Base-by-base conservation (phyloP, 2,888 invertebrate genomes). In the Acanthococcus lagerstroemiae region DNA sequence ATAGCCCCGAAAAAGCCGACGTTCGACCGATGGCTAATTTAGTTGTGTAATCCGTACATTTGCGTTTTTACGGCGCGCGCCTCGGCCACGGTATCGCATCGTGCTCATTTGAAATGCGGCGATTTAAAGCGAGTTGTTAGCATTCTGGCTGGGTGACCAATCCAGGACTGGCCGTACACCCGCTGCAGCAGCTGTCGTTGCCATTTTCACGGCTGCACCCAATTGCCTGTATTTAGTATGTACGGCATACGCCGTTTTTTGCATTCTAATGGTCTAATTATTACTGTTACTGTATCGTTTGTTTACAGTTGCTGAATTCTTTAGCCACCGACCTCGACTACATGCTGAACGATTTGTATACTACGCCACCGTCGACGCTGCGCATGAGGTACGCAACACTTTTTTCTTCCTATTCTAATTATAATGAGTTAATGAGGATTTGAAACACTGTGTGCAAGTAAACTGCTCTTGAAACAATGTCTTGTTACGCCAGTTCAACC, bases 291-390 rank as follows among this genome's bases (percentile, higher is more conserved):
- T 26, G 25, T 37, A 17, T 55, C 24, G 17, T 55, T 55, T 66
- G 45, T 46, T 83, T 83, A 48, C 82, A 89, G 89, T 80, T 89
- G 77, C 83, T 89, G 77, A 89, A 84, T 78, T 84, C 86, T 67
- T 78, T 91, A 73, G 90, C 90, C 69, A 84, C 84, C 73, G 90
- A 90, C 79, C 80, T 91, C 79, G 90, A 91, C 78, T 85, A 87
- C 72, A 88, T 90, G 87, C 82, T 91, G 73, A 86, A 84, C 73
- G 90, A 90, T 76, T 80, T 91, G 68, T 87, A 88, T 74, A 85
- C 87, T 71, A 83, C 85, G 67, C 83, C 83, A 45, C 77, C 78
- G 24, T 76, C 70, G 25, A 69, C 68, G 63, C 67, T 67, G 21
- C 67, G 55, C 69, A 67, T 52, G n/a, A 50, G 61, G 61, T 61